phyloP scores from a whole-genome alignment of 1,140 invertebrate species.

The Brachionus manjavacas region DNA sequence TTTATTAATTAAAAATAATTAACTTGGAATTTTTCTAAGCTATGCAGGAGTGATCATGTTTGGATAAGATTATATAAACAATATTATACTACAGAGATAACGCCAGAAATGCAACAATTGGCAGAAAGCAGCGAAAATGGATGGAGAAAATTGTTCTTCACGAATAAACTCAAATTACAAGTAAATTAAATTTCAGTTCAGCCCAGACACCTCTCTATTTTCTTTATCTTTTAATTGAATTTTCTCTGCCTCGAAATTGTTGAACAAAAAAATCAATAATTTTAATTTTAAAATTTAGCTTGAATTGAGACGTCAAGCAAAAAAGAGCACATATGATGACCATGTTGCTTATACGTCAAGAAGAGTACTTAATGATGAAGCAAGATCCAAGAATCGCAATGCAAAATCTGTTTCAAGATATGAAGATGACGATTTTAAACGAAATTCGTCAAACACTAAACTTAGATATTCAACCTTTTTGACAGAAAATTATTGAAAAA shows the following conservation, averaged over 20 bases:
- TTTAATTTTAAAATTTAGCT: background rate
- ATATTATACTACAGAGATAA: background rate
- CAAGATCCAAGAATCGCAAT: background rate
- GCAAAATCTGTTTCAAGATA: conserved; percentile 8
- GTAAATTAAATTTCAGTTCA: background rate
- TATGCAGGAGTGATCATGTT: conserved; percentile 15
- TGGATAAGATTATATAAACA: conserved; percentile 27
- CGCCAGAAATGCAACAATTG: conserved; percentile 8
- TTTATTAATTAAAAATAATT: too few relatives aligned
- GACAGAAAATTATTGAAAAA: background rate
- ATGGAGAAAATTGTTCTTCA: conserved; percentile 39
- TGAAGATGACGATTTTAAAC: background rate
- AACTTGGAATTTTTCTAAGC: background rate
- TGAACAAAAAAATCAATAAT: background rate
- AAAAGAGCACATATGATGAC: background rate
- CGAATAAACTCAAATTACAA: conserved; percentile 36
- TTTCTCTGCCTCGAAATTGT: background rate
- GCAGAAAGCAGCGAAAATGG: conserved; percentile 1
- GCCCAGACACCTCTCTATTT: background rate
- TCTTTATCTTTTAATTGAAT: background rate
- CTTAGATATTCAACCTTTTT: conserved; percentile 2
- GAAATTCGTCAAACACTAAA: background rate
- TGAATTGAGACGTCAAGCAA: conserved; percentile 18
- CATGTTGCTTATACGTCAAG: background rate
- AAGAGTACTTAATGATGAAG: background rate